A percentile compares a stretch with the other conserved stretches of the same genome.
These are phyloP conservation scores for Plebejus anna DNA, from an alignment of 2,888 invertebrate species.

Conservation along the genomic window DNA sequence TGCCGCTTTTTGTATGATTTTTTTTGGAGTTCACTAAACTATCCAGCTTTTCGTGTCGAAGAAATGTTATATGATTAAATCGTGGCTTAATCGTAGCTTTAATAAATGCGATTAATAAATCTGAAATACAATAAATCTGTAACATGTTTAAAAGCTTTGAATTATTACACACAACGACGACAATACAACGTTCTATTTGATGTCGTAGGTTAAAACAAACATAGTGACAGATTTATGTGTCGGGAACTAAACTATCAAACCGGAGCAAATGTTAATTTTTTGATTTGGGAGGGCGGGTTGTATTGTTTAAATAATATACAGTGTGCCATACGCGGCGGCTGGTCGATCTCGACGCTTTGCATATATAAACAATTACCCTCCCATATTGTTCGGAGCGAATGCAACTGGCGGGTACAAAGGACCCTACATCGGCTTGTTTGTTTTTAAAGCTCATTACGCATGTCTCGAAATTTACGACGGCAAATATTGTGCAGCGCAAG, in stretches of 20 bases:
- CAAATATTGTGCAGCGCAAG: constrained; percentile 45
- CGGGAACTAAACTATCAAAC: constrained; percentile 21
- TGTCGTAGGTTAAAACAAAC: constrained; percentile 22
- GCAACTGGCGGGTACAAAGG: constrained; percentile 59
- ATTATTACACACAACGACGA: background rate
- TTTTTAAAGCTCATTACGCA: constrained; percentile 71
- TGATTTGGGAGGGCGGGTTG: constrained; percentile 38
- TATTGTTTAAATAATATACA: constrained; percentile 52
- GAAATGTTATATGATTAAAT: constrained; percentile 16
- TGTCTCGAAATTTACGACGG: constrained; percentile 63
- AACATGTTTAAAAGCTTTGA: constrained; percentile 1
- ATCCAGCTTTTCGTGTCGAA: background rate
- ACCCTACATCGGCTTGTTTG: constrained; percentile 66
- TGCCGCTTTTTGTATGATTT: constrained; percentile 25
- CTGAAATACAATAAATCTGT: background rate
- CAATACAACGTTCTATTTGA: constrained; percentile 16
- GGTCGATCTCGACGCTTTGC: constrained; percentile 67
- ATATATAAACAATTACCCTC: constrained; percentile 71
- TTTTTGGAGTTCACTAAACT: constrained; percentile 18
- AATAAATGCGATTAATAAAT: background rate
- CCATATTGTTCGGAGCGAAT: constrained; percentile 63
- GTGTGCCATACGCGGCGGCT: constrained; percentile 51
- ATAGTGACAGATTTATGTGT: constrained; percentile 24
- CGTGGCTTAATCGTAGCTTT: background rate
- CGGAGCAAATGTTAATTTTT: constrained; percentile 33